Evolutionary conservation across 1,140 invertebrate species (phyloP), one percentile per base, ranked within the genome.

Genomic region (Oncopeltus fasciatus): DNA sequence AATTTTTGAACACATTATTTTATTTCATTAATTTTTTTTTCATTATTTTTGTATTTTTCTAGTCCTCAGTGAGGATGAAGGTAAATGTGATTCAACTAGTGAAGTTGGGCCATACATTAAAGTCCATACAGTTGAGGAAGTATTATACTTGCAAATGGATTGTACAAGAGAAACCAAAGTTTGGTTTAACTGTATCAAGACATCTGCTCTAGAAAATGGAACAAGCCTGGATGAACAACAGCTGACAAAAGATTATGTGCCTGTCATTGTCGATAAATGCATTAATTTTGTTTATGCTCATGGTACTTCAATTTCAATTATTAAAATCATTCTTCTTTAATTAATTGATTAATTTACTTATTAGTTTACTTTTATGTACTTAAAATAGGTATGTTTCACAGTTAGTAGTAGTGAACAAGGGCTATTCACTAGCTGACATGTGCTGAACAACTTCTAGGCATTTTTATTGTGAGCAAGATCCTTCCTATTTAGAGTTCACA

Each of bases 221-320:
- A 76, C 81, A 1, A 75, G 78, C 4, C 74, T 95, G 49, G 78
- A 83, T 44, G 86, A 93, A 66, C 90, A 93, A 71, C 90, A 92
- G 71, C 73, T 94, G 27, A 92, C 88, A 5, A 82, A 84, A 66
- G 87, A 91, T 64, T 82, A 92, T 72, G 81, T 94, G 28, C 91
- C 91, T 24, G 86, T 90, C 16, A 83, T 94, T 60, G 86, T 95
- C 1, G 88, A 93, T 66, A 92, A 91, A 72, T 94, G 90, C 73
- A 83, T 93, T 44, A 90, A 88, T 69, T 92, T 92, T 69, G 83
- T 94, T 61, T 88, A 87, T 67, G 81, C 83, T 16, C 81, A 92
- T 71, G 91, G 87, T 88, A 51, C n/a, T n/a, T n/a, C n/a, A n/a
- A n/a, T n/a, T n/a, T n/a, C n/a, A n/a, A n/a, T n/a, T n/a, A n/a